A percentile compares a stretch with the other conserved stretches of the same genome.
Conservation (phyloP, 2,888 invertebrate genomes). For the Lepidocyrtoides sp. region DNA sequence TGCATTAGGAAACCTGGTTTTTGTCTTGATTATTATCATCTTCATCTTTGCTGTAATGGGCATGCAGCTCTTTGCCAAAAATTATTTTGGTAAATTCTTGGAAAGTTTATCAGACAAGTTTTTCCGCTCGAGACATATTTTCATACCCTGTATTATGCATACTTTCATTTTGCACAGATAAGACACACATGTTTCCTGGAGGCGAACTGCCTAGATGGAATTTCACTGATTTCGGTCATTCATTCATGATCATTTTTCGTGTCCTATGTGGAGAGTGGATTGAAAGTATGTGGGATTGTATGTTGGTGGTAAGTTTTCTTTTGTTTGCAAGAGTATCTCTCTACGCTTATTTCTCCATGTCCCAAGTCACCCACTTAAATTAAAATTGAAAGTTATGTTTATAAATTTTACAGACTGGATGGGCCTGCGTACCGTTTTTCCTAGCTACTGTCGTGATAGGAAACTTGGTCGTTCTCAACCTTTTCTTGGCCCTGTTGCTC, state of each 20-base stretch:
- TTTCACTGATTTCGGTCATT: slow-evolving; percentile 96
- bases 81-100: slow-evolving; percentile 94
- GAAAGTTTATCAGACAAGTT: no score
- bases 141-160: no score
- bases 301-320: slow-evolving; percentile 98
- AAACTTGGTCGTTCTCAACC: slow-evolving; percentile 99
- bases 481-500: slow-evolving; percentile 99
- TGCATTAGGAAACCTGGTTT: slow-evolving; percentile 98
- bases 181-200: slow-evolving; percentile 94
- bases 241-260: slow-evolving; percentile 99
- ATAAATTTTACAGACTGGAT: slow-evolving; percentile 97
- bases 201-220: slow-evolving; percentile 92
- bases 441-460: slow-evolving; percentile 99
- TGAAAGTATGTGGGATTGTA: slow-evolving; percentile 99
- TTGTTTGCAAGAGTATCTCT: no score
- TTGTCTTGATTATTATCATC: slow-evolving; percentile 99
- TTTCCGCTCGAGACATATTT: no score
- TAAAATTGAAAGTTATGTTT: no score
- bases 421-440: slow-evolving; percentile 98
- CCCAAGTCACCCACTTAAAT: no score
- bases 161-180: slow-evolving; percentile 93
- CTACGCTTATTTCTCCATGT: no score
- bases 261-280: slow-evolving; percentile 99
- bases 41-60: slow-evolving; percentile 99
- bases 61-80: slow-evolving; percentile 99